Conservation (phyloP, 2,113 vertebrate genomes). For the Steatornis caripensis region DNA sequence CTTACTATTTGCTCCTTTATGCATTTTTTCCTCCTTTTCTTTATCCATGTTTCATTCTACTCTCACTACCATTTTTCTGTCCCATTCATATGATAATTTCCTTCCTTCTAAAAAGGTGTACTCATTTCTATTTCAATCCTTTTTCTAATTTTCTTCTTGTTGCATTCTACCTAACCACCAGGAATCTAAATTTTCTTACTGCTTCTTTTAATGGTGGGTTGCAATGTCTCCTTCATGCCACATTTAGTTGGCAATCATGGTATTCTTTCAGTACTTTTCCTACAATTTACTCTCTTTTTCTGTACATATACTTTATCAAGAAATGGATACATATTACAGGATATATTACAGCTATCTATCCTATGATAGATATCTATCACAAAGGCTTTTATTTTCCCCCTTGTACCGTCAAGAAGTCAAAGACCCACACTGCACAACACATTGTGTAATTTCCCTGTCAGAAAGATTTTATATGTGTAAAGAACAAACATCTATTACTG, state of each 20-base stretch:
- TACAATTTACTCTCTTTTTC: neutral
- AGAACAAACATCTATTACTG: neutral
- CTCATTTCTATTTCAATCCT: neutral
- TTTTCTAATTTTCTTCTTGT: neutral
- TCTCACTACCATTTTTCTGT: neutral
- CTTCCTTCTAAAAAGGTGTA: neutral
- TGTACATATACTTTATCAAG: neutral
- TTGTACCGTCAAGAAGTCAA: fast-evolving
- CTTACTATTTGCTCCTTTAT: neutral
- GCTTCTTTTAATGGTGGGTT: neutral
- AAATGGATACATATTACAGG: neutral
- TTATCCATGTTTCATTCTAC: neutral
- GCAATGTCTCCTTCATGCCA: neutral
- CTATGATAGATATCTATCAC: too few species aligned
- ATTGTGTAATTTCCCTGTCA: neutral
- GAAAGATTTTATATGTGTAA: neutral
- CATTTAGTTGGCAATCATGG: neutral
- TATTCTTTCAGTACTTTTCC: neutral
- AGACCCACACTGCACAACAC: neutral
- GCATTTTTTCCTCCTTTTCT: neutral
- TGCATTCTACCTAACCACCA: neutral
- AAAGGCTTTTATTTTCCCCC: neutral
- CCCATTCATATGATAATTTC: neutral
- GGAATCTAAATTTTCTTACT: neutral
- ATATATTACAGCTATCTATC: neutral